Base-by-base conservation (phyloP, 2,888 invertebrate genomes). In the Aleiodes testaceus region DNA sequence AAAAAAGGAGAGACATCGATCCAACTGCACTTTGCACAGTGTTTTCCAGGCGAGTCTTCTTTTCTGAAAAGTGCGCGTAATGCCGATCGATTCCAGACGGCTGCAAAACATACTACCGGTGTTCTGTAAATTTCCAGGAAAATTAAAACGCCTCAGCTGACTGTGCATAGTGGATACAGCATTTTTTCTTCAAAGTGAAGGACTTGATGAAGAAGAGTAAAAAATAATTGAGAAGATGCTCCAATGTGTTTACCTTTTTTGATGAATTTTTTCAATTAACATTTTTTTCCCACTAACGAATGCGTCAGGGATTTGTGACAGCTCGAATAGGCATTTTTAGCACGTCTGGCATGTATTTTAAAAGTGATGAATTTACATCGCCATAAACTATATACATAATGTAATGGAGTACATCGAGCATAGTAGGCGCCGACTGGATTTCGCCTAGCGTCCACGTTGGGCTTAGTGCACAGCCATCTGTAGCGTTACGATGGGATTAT, bases 401-500 rank as follows among this genome's bases (percentile, higher is more conserved):
- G 59, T 59, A 59, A 59, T 42, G 36, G 30, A 66, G 65, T 66
- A 50, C 50, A 50, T 66, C 50, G 65, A 50, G 50, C 65, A 66
- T 66, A 11, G 65, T 49, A 66, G 50, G 65, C 49, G 65, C 50
- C 65, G 50, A 50, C 36, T 50, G 65, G 50, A 66, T 66, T 30
- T 22, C 11, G 4, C 47, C 49, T 50, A 66, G 50, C 36, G 65
- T 50, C 65, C 36, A 66, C 45, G n/a, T 30, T 72, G 75, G 75
- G 78, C 76, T 79, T 79, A 76, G 36, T 59, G 70, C 77, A 74
- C 75, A 72, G 73, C 79, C 79, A 79, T 80, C 79, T 79, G 79
- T 74, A 77, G 79, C 77, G 74, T 72, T 74, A 72, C 77, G 79
- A 79, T 80, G 77, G 79, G 80, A 80, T 80, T 80, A 77, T 77